Percentiles rank a stretch among this genome's conserved stretches.
Evolutionary conservation across 2,888 invertebrate genomes (phyloP).

Genomic region (Drosophila paracracens): DNA sequence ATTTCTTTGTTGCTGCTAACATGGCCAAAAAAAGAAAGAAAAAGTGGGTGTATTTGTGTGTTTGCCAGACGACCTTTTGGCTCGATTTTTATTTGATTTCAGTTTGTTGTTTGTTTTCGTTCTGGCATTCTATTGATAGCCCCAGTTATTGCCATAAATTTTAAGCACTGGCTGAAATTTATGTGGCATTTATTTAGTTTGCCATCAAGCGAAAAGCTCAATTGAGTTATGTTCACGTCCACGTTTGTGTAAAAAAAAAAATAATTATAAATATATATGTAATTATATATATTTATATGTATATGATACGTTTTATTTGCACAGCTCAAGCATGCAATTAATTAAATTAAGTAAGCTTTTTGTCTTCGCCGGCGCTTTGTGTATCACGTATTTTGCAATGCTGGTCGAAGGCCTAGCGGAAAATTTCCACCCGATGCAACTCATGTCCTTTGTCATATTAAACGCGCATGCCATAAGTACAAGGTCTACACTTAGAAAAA

Average conservation of each 20-base stretch:
- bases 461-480: slow-evolving; percentile 12
- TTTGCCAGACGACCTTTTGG: slow-evolving; percentile 36
- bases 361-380: slow-evolving; percentile 48
- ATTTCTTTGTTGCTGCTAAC: slow-evolving; percentile 69
- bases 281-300: neutral
- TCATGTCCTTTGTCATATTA: slow-evolving; percentile 43
- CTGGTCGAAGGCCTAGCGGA: slow-evolving; percentile 5
- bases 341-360: slow-evolving; percentile 56
- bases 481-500: neutral
- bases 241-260: neutral
- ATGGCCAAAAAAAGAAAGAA: slow-evolving; percentile 6
- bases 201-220: slow-evolving; percentile 27
- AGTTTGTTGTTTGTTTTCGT: slow-evolving; percentile 46
- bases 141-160: slow-evolving; percentile 58
- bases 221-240: slow-evolving; percentile 7
- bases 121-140: slow-evolving; percentile 32
- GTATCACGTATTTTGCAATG: slow-evolving; percentile 40
- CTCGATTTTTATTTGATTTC: slow-evolving; percentile 56
- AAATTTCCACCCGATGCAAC: slow-evolving; percentile 1
- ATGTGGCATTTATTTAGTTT: slow-evolving; percentile 63
- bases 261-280: neutral
- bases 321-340: slow-evolving; percentile 45
- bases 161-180: slow-evolving; percentile 42
- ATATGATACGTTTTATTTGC: slow-evolving; percentile 29
- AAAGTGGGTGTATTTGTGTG: neutral